Evolutionary conservation across 2,797 vertebrate genomes (phyloP), one percentile per base, ranked within the genome.

Genomic region (Eospalax fontanierii): DNA sequence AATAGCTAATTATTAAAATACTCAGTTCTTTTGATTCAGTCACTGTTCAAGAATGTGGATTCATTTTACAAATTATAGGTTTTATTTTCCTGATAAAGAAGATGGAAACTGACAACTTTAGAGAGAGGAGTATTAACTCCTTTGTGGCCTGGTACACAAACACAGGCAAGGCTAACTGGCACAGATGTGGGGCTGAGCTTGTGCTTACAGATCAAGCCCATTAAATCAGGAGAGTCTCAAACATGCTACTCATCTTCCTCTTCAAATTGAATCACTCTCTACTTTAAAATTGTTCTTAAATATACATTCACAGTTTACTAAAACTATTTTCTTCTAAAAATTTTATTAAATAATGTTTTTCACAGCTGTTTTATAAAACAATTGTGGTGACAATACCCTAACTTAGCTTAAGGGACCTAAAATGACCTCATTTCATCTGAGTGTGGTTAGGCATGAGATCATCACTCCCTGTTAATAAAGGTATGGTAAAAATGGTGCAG

Each of bases 1-100:
- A 97, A 97, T 96, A 95, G 89, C 89, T 95, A 96, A 96, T 97
- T 97, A 97, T 96, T 96, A 97, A 97, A 97, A 94, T 89, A 90
- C 93, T 96, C 90, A 46, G 21, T 80, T 95, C 96, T 91, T 95
- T 93, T 87, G 89, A 89, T 95, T 95, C 73, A 94, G 50, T 61
- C 93, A 90, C 78, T 92, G 50, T 94, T 95, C 75, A 89, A 96
- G 95, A 96, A 95, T 74, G 78, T 80, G 43, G 81, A 93, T 93
- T 94, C 88, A 82, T 97, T 97, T 96, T 96, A 82, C 75, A 97
- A 98, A 97, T 98, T 96, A 96, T 40, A 96, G 91, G 93, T 94
- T 82, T 97, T 73, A 83, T 90, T 95, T 94, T 94, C 81, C 54
- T 95, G 91, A 95, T 95, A 94, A 96, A 68, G 76, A 89, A 8